Evolutionary conservation across 2,797 vertebrate genomes (phyloP), one percentile per base, ranked within the genome.

Genomic region (Meda fulgida): DNA sequence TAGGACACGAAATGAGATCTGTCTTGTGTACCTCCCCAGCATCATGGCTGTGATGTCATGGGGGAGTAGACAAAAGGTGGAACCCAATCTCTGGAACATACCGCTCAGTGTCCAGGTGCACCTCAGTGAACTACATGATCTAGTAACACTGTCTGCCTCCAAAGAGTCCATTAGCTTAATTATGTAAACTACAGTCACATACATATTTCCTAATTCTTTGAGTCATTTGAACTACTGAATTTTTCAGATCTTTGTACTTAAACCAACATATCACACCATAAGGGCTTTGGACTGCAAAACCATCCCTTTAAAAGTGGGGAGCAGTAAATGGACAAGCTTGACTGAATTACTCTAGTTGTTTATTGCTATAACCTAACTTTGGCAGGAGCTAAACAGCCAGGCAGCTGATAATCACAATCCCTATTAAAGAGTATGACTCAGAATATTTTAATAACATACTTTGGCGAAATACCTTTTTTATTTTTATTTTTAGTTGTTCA

Each of bases 301-400:
- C 21, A 26, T 75, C 53, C 36, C 72, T 86, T 81, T 70, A 63
- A 78, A 71, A 34, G 5, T 26, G 43, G 26, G 5, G 67, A 70
- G 80, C 43, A 21, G 81, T 51, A 86, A 86, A 81, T 29, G 48
- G 78, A 81, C 66, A 78, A 71, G 36, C 72, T 70, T 84, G 60
- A 84, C 70, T 83, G 65, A 86, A 80, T 79, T 84, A 70, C 51
- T 43, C 58, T 34, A 83, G 31, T 70, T 84, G 60, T 86, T 88
- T 85, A 78, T 82, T 78, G 51, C 48, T 78, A 43, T 51, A 78
- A 77, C 29, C 31, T 66, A 77, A 85, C 51, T 55, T 81, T 86
- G 81, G 81, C 86, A 81, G 67, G 34, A 83, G 78, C 70, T 29
- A 80, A 84, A 69, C 80, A 80, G 43, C 66, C 19, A 34, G 80